Percentiles rank a stretch among this genome's conserved stretches.
phyloP scores from a whole-genome alignment of 2,113 vertebrate genomes.

The Rostratula benghalensis region DNA sequence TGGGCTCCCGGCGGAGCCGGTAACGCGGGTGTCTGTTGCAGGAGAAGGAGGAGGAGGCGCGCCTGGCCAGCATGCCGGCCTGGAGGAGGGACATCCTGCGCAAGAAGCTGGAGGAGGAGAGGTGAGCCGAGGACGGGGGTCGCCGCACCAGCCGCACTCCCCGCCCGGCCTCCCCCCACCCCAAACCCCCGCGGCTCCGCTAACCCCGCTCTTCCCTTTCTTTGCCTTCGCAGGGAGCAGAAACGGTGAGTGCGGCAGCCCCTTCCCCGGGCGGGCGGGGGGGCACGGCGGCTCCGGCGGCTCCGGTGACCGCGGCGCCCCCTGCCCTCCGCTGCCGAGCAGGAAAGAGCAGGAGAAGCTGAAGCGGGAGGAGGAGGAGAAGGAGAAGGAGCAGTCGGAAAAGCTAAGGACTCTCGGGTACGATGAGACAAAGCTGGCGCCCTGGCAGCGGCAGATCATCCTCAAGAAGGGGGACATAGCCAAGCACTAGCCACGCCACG shows the following conservation, averaged over 20 bases:
- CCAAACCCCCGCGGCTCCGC: background rate
- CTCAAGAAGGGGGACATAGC: constrained; percentile 95
- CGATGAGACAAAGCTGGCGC: constrained; percentile 94
- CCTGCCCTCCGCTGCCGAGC: background rate
- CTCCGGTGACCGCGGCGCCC: background rate
- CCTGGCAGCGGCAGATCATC: constrained; percentile 97
- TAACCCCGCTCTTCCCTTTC: background rate
- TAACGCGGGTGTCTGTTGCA: constrained; percentile 69
- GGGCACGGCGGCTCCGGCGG: background rate
- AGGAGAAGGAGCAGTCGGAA: constrained; percentile 89
- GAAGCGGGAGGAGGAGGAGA: constrained; percentile 82
- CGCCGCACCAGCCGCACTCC: background rate
- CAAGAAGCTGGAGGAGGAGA: constrained; percentile 96
- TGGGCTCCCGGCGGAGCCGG: background rate
- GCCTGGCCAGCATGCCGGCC: constrained; percentile 90
- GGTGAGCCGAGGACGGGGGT: constrained; percentile 74
- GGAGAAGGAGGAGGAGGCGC: constrained; percentile 87
- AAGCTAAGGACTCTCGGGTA: constrained; percentile 93
- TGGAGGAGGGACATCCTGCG: constrained; percentile 96
- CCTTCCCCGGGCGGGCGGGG: background rate
- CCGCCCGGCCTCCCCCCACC: background rate
- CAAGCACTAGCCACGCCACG: constrained; percentile 80
- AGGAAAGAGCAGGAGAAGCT: constrained; percentile 88
- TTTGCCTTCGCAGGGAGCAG: constrained; percentile 82
- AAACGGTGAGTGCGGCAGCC: constrained; percentile 86